Base-by-base conservation (phyloP, 2,888 invertebrate species). In the Netelia inedita region DNA sequence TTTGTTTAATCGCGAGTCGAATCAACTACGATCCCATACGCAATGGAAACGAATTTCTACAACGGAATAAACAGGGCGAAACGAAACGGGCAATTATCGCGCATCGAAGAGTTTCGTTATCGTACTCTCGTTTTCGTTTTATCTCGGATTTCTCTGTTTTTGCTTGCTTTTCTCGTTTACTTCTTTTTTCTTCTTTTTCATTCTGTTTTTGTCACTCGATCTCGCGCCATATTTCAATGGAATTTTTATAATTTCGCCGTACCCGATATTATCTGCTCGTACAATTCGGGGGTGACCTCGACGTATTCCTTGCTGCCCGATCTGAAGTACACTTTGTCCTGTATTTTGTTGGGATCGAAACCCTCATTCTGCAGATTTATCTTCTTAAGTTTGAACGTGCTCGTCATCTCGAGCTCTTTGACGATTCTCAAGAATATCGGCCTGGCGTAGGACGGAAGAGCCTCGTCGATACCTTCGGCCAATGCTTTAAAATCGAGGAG, bases 311-410 rank as follows among this genome's bases (percentile, higher is more conserved):
- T 91, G 81, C 89, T 93, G 3, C 91, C 92, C 5, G 92, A 90
- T 46, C 93, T 89, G 89, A 95, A 95, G 90, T 94, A 96, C 68
- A 96, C 88, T 83, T 94, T 93, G 89, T 96, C 96, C 71, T 94
- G 94, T 69, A 94, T 93, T 86, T 94, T 92, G 59, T 89, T 91
- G 0, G 94, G 94, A 87, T 96, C 94, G 89, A 95, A 96, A 1
- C 96, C 96, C 89, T 96, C 95, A 75, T 95, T 95, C 88, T 95
- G 95, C 16, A 96, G 94, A 80, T 95, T 94, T 14, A 95, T 94
- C 91, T 96, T 96, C 91, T 95, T 95, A 87, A 96, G 91, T 91
- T 96, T 96, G 92, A 95, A 96, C 0, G 96, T 96, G 28, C 96
- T 95, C 80, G 96, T 96, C 87, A 95, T 94, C 83, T 96, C 95